phyloP scores from a whole-genome alignment of 2,113 vertebrate species.

The Speoplatyrhinus poulsoni region DNA sequence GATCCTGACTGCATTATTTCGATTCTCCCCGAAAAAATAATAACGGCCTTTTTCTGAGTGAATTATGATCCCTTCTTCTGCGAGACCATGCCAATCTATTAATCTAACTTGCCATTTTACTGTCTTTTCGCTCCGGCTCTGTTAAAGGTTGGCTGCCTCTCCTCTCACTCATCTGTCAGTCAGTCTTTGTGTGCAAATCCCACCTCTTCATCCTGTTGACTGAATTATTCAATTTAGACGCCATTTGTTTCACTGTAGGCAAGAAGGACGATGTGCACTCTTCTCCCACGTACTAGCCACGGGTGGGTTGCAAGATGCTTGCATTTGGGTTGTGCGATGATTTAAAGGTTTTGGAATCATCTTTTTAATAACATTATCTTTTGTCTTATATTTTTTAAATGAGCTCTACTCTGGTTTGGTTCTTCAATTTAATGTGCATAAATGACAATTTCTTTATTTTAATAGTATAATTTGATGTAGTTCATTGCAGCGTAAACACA shows the following conservation, averaged over 20 bases:
- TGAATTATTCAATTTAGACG: conserved; percentile 79
- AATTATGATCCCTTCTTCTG: conserved; percentile 73
- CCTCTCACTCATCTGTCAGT: conserved; percentile 78
- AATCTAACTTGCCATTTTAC: conserved; percentile 80
- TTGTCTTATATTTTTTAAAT: too few species aligned
- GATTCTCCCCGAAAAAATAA: conserved; percentile 54
- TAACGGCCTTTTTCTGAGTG: conserved; percentile 61
- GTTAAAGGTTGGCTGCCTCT: conserved; percentile 79
- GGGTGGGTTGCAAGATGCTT: not conserved
- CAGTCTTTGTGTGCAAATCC: conserved; percentile 82
- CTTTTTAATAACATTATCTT: too few species aligned
- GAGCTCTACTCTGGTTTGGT: too few species aligned
- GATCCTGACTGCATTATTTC: conserved; percentile 60
- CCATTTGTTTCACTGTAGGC: conserved; percentile 78
- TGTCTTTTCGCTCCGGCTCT: conserved; percentile 71
- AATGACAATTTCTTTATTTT: too few species aligned
- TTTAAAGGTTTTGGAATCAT: too few species aligned
- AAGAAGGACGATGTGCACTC: conserved; percentile 56
- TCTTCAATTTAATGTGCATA: too few species aligned
- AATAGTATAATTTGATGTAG: too few species aligned
- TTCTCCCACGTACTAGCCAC: conserved; percentile 58
- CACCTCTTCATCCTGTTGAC: conserved; percentile 71
- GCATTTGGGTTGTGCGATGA: too few species aligned
- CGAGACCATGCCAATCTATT: conserved; percentile 76
- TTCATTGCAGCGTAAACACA: too few species aligned